Conservation (phyloP, 1,140 invertebrate genomes). For the Thalassaphorura encarpata region DNA sequence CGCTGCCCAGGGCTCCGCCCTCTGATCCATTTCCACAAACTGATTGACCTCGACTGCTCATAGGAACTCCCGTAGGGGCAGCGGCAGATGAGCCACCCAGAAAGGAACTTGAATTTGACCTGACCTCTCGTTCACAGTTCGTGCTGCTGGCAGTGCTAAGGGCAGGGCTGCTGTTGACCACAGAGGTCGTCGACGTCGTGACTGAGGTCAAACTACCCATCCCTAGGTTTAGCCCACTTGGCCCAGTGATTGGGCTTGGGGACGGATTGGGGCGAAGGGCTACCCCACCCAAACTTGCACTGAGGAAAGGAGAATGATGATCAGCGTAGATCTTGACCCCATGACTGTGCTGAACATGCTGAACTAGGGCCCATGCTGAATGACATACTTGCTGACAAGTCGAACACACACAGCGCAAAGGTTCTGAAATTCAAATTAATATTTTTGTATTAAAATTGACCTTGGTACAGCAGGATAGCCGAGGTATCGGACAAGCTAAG, state of each 20-base stretch:
- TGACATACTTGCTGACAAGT: slow-evolving; percentile 81
- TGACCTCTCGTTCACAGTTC: not conserved
- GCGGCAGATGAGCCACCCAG: not conserved
- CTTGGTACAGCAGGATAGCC: not conserved
- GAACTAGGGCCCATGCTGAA: slow-evolving; percentile 86
- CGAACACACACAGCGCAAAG: slow-evolving; percentile 83
- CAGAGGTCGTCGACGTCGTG: not conserved
- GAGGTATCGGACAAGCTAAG: not conserved
- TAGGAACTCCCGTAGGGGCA: not conserved
- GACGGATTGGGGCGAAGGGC: too few species aligned
- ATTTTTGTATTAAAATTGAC: not conserved
- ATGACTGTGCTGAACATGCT: slow-evolving; percentile 87
- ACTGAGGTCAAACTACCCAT: not conserved
- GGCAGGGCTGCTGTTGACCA: not conserved
- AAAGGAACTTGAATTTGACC: not conserved
- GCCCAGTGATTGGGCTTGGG: too few species aligned
- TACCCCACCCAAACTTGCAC: not conserved
- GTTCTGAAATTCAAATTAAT: slow-evolving; percentile 61
- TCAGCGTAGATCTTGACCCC: slow-evolving; percentile 87
- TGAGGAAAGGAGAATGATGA: slow-evolving; percentile 17
- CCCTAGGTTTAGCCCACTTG: too few species aligned
- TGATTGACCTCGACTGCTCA: not conserved
- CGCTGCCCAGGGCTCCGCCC: not conserved
- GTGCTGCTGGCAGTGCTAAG: not conserved
- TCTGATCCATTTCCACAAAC: not conserved